Percentiles rank a stretch among this genome's conserved stretches.
phyloP scores from a whole-genome alignment of 2,113 vertebrate genomes.

The Lepidothrix coronata region DNA sequence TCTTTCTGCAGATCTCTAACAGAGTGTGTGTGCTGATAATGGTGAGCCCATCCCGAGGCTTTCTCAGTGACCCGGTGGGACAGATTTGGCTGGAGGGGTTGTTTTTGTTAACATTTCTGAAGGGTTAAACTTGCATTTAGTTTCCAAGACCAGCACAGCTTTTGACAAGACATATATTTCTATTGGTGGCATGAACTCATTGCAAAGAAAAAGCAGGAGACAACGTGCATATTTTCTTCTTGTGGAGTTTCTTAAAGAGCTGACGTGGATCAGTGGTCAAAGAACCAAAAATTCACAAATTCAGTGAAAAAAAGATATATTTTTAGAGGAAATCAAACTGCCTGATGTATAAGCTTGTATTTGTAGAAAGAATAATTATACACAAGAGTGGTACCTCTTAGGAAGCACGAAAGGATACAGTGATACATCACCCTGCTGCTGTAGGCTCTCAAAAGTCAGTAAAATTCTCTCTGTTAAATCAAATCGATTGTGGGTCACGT shows the following conservation, averaged over 20 bases:
- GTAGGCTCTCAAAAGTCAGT: not conserved
- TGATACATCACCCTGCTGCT: not conserved
- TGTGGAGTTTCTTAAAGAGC: not conserved
- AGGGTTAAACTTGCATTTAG: slow-evolving; percentile 21
- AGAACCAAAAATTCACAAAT: not conserved
- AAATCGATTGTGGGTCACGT: not conserved
- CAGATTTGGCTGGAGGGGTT: not conserved
- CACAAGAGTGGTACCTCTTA: not conserved
- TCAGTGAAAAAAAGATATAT: not conserved
- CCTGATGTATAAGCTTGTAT: not conserved
- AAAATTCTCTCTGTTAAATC: not conserved
- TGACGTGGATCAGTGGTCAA: not conserved
- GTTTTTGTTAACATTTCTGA: not conserved
- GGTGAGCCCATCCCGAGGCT: not conserved
- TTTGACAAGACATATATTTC: slow-evolving; percentile 32
- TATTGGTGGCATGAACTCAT: slow-evolving; percentile 3
- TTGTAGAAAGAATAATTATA: not conserved
- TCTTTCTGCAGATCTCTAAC: not conserved
- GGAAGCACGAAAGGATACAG: not conserved
- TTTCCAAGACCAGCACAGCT: not conserved
- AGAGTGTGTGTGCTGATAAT: not conserved
- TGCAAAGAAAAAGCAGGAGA: slow-evolving; percentile 21
- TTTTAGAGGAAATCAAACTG: not conserved
- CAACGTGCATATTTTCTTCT: not conserved
- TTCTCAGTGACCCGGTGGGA: not conserved